Conservation (phyloP, 53 echinoderm and acorn worm genomes). For the Holothuria leucospilota region DNA sequence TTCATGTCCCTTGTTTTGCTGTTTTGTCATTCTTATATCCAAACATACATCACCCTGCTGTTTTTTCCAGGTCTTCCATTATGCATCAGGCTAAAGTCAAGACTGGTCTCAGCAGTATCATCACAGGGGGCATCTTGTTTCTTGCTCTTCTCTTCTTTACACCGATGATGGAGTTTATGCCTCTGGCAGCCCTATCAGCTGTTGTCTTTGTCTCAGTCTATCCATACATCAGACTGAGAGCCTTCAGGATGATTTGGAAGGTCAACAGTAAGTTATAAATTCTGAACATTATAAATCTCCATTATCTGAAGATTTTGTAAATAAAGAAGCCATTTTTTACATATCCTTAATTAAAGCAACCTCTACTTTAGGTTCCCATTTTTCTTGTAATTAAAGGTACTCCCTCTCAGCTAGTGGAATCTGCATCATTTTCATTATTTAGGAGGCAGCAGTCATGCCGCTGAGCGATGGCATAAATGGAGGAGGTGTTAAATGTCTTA, state of each 20-base stretch:
- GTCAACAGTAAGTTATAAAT: conserved; percentile 34
- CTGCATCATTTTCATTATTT: no score
- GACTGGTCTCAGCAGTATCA: conserved; percentile 59
- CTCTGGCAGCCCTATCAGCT: conserved; percentile 54
- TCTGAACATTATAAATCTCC: neutral
- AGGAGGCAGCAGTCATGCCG: no score
- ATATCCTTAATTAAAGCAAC: no score
- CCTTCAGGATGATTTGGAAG: conserved; percentile 18
- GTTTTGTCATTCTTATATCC: no score
- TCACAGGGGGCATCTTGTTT: conserved; percentile 51
- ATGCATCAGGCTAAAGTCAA: conserved; percentile 56
- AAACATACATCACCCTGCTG: no score
- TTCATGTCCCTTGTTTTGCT: no score
- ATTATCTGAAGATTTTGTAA: neutral
- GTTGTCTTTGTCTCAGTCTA: conserved; percentile 62
- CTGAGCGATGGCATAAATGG: no score
- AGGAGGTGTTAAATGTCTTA: no score
- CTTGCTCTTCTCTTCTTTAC: conserved; percentile 55
- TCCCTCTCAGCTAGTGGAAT: no score
- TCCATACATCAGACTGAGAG: conserved; percentile 39
- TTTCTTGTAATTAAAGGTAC: no score
- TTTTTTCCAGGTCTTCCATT: conserved; percentile 58
- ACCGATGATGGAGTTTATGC: conserved; percentile 64
- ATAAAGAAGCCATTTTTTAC: neutral
- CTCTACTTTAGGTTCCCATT: no score